These are phyloP conservation scores for Meda fulgida DNA, from an alignment of 2,797 vertebrate species.

Conservation along the genomic window DNA sequence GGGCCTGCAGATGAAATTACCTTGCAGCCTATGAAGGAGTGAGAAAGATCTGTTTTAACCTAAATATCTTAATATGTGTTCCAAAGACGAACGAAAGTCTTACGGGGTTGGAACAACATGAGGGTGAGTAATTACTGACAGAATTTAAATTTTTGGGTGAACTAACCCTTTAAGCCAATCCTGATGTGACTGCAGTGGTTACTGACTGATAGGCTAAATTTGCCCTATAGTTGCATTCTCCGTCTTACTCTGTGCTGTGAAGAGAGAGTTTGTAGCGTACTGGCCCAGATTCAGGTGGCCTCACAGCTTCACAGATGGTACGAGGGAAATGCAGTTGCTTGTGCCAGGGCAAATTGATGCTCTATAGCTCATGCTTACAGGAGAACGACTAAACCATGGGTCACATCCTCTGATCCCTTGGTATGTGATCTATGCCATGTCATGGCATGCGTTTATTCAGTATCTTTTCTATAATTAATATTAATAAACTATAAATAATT, in stretches of 20 bases:
- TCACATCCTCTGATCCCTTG: not conserved
- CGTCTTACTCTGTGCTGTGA: not conserved
- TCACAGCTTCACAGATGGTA: conserved; percentile 50
- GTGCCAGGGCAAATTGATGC: conserved; percentile 36
- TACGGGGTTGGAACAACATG: too few relatives aligned
- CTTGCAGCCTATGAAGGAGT: too few relatives aligned
- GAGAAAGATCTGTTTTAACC: too few relatives aligned
- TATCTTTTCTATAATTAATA: not conserved
- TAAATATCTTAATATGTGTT: too few relatives aligned
- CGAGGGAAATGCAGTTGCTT: conserved; percentile 36
- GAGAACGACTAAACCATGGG: conserved; percentile 14
- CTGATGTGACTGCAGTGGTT: conserved; percentile 13
- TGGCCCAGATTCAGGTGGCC: conserved; percentile 49
- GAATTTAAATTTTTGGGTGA: too few relatives aligned
- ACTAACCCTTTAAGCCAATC: not conserved
- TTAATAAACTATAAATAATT: too few relatives aligned
- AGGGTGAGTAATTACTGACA: too few relatives aligned
- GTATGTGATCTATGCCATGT: conserved; percentile 1
- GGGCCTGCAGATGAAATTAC: too few relatives aligned
- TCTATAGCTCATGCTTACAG: conserved; percentile 25
- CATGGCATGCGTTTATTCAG: not conserved
- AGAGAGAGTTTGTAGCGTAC: conserved; percentile 26
- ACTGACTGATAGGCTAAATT: conserved; percentile 15
- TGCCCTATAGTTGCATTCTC: conserved; percentile 2
- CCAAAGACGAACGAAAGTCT: too few relatives aligned